Evolutionary conservation across 2,888 invertebrate species (phyloP), one percentile per base, ranked within the genome.

Genomic region (Adineta ricciae): DNA sequence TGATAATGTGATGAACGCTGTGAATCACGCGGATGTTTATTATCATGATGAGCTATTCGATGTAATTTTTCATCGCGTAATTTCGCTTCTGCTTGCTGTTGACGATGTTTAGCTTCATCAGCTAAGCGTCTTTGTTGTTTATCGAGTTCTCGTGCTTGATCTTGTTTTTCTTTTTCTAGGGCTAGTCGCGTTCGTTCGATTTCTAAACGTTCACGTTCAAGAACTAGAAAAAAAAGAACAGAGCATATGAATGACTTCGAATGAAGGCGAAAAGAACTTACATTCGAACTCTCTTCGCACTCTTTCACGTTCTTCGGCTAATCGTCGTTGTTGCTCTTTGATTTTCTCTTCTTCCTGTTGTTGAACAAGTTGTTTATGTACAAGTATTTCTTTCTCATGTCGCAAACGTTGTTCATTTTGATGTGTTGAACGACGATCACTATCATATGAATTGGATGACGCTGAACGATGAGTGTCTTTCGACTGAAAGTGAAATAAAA

Each of bases 131-230:
- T 64, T 64, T 64, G 64, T 64, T 64, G 64, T 64, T 64, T 64
- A 32, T 19, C 64, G 32, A 64, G 64, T 64, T 64, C 64, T 2
- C 64, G 64, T 64, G 32, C 64, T 64, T 64, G 64, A 64, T 64
- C 64, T 64, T 64, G 32, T 64, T 64, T 64, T 64, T 64, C 64
- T 64, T 64, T 64, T 64, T 64, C 64, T 19, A 64, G 19, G 0
- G 64, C 64, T 19, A 64, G 3, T 32, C 64, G 32, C 1, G 64
- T 32, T 19, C 64, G 64, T 64, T 64, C 64, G 9, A 64, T 64
- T 64, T 64, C 64, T 32, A 64, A 19, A 64, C 64, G 64, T 32
- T 64, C 64, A 64, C 64, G 64, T 64, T 64, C 64, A 64, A 64
- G 64, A 64, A 64, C 64, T 64, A 64, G 4, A 32, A 64, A 27